Base-by-base conservation (phyloP, 1,140 invertebrate species). In the Trinorchestia longiramus region DNA sequence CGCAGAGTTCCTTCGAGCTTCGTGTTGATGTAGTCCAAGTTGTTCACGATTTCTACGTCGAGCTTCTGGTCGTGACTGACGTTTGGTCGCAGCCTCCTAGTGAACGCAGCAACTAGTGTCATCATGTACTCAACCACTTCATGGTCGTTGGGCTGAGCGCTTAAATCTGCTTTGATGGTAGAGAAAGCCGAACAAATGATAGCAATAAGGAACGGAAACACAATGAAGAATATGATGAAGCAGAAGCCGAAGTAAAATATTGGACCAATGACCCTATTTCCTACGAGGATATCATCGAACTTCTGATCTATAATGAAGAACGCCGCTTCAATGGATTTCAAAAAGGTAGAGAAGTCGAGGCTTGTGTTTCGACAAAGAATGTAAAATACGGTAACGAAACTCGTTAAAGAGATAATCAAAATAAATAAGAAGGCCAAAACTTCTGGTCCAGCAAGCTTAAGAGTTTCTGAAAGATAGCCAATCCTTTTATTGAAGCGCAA, bases 401-500 rank as follows among this genome's bases (percentile, higher is more conserved):
- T 95, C 28, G 95, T 47, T 11, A 96, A 43, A 19, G 95, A 95
- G 43, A 96, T 95, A 19, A 95, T 42, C 53, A 96, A 96, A 23
- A 96, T 41, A 6, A 96, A 94, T 41, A 62, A 92, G 53, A 96
- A 96, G 40, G 96, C 96, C 23, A 96, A n/a, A 53, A 96, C 95
- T 45, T 96, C 96, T n/a, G 95, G 87, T 17, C 95, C 88, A 92
- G 96, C 96, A 57, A 97, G 96, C 4, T 96, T 96, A 15, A 97
- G 96, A 1, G 97, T 97, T 43, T 97, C 96, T 62, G 97, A 97
- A 1, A 97, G 96, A 95, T 97, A 96, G 15, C 97, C 97, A 95
- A 98, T 98, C 95, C 97, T 97, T 96, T 97, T 97, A 97, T 98
- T 98, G 97, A 98, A 98, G 87, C 97, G 97, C 8, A 98, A 97